phyloP scores from a whole-genome alignment of 2,113 vertebrate species.

The Macquaria ambigua region DNA sequence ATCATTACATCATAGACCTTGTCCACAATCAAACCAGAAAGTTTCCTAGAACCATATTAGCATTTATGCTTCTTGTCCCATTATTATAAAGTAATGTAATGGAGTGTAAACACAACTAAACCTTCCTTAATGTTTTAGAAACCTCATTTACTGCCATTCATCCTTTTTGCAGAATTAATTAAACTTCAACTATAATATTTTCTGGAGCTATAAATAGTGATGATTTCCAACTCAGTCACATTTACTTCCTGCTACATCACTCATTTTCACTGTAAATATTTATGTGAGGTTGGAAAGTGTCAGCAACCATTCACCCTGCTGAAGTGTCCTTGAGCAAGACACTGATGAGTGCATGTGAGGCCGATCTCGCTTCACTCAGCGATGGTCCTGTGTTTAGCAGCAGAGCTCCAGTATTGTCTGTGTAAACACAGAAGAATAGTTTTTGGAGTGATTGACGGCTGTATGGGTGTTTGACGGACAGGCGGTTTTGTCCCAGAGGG shows the following conservation, averaged over 20 bases:
- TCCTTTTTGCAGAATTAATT: background rate
- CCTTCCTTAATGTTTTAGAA: background rate
- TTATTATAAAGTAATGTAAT: background rate
- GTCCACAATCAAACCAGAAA: background rate
- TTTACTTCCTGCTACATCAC: background rate
- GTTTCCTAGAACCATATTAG: background rate
- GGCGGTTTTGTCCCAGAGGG: conserved; percentile 68
- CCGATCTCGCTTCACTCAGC: conserved; percentile 21
- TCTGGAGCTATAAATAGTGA: background rate
- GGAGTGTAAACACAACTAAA: background rate
- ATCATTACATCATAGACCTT: conserved; percentile 15
- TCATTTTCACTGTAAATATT: background rate
- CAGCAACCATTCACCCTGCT: background rate
- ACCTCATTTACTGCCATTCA: background rate
- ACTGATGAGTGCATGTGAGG: conserved; percentile 1
- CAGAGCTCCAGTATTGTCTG: conserved; percentile 9
- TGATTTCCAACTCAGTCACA: background rate
- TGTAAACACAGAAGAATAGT: conserved; percentile 37
- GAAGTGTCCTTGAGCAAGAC: conserved; percentile 36
- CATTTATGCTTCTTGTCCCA: background rate
- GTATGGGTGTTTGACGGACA: conserved; percentile 79
- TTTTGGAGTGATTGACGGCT: conserved; percentile 77
- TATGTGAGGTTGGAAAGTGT: background rate
- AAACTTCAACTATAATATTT: no score
- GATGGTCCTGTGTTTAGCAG: background rate